These are phyloP conservation scores for Percopsis transmontana DNA, from an alignment of 2,113 vertebrate species.

Conservation along the genomic window DNA sequence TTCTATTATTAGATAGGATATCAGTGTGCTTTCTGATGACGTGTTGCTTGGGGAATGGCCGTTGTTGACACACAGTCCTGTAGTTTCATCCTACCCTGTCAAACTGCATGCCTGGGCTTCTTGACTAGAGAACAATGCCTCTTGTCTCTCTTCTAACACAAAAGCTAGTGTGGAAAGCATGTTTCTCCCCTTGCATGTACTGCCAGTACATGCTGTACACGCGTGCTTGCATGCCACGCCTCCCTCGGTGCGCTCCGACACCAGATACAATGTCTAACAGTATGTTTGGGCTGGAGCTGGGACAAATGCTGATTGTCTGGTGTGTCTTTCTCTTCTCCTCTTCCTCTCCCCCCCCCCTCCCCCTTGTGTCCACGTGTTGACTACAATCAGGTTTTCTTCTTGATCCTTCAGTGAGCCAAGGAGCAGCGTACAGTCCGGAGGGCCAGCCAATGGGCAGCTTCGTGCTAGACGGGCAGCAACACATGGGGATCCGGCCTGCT, in stretches of 20 bases:
- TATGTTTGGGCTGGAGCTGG: conserved; percentile 89
- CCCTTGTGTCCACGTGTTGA: conserved; percentile 99
- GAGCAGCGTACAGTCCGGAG: conserved; percentile 99
- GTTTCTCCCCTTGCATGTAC: conserved; percentile 11
- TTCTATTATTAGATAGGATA: background rate
- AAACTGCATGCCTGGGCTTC: conserved; percentile 66
- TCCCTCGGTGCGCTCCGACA: conserved; percentile 73
- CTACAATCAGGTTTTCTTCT: conserved; percentile 99
- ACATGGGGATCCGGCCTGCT: conserved; percentile 99
- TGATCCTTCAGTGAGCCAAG: conserved; percentile 99
- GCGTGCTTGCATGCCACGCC: conserved; percentile 67
- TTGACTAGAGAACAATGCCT: conserved; percentile 57
- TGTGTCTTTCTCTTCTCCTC: conserved; percentile 85
- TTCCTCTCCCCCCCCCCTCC: conserved; percentile 77
- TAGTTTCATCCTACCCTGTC: conserved; percentile 56
- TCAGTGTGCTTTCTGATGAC: background rate
- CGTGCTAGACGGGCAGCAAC: conserved; percentile 99
- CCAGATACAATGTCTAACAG: conserved; percentile 79
- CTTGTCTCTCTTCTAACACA: conserved; percentile 34
- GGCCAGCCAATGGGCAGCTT: conserved; percentile 99
- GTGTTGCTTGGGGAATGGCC: conserved; percentile 28
- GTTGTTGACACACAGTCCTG: conserved; percentile 25
- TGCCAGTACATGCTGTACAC: conserved; percentile 51
- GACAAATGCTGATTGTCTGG: conserved; percentile 99
- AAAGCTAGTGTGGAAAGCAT: conserved; percentile 3